Evolutionary conservation across 2,797 vertebrate species (phyloP), one percentile per base, ranked within the genome.

Genomic region (Melanotaenia parkinsoni): DNA sequence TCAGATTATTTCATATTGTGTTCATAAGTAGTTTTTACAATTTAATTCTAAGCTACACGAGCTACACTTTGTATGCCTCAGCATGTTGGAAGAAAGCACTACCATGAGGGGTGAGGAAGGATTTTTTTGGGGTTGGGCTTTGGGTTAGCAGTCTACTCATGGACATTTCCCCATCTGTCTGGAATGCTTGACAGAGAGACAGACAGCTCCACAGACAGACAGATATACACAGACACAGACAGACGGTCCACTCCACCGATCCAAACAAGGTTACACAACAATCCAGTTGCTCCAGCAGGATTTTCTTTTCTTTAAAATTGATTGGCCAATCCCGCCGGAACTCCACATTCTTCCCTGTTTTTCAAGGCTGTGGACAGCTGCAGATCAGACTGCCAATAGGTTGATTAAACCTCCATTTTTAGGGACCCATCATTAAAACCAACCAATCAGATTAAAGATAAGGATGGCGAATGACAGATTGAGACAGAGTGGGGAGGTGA

Each of bases 81-180:
- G 95, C 96, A 96, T 95, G 95, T 95, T 95, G 96, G 96, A 97
- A 96, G 97, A 98, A 98, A 96, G 97, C 96, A 97, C 96, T 96
- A 94, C 85, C 38, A 89, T 91, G 92, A 94, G 94, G 95, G 93
- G 88, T 69, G 28, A 69, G 78, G 63, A 82, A 40, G 43, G 57
- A 66, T 26, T 26, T 38, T 58, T 59, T 47, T 94, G 91, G 24
- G 14, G 26, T 57, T 59, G 35, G 60, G 63, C 28, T 65, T 72
- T 64, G 76, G 90, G 86, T 90, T 90, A 89, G 90, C 88, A 88
- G 80, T 85, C 89, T 85, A 86, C 68, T 3, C 26, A 40, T 71
- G 79, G 76, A 61, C 67, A 78, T 74, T 63, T 79, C 72, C 45
- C 81, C 54, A 63, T 83, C 87, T 87, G 86, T 79, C 89, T 74